Evolutionary conservation across 1,140 invertebrate genomes (phyloP), one percentile per base, ranked within the genome.

Genomic region (Drosophila sulfurigaster): DNA sequence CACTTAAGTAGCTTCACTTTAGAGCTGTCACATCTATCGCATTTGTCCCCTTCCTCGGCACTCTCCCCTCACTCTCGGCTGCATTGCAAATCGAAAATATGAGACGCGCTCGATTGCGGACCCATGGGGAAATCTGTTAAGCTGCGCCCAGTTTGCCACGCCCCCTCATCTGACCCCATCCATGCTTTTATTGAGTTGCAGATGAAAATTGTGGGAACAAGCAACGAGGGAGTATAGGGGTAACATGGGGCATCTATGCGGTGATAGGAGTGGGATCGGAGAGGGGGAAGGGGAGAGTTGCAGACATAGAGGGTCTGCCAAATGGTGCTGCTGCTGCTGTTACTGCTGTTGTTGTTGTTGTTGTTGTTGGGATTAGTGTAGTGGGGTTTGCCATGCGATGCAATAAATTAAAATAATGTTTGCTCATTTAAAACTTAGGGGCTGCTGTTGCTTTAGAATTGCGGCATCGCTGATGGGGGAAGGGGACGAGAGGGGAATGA

Each of bases 361-460:
- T 46, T 59, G 38, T 68, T 57, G 54, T 67, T 46, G 51, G 75
- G 71, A 78, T 78, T 78, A 78, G 65, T 71, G 65, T 65, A 43
- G 48, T 38, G 59, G 43, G 63, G 66, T 58, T 69, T 58, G 60
- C 51, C 43, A 43, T 56, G 73, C 73, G 11, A 71, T 66, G 77
- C 77, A 70, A 79, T 79, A 79, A 79, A 79, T 79, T 79, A 79
- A 79, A 79, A 79, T 79, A 79, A 79, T 79, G 77, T 79, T 79
- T 76, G 66, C 77, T 71, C 77, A 79, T 79, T 79, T 79, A 79
- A 79, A 79, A 79, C 73, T 76, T 79, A 76, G 77, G 73, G 59
- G 58, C 58, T 45, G 62, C 62, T 41, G 28, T 13, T 25, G 62
- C 52, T 41, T 45, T 41, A 35, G 48, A 59, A n/a, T 13, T 4